Evolutionary conservation across 2,888 invertebrate genomes (phyloP), one percentile per base, ranked within the genome.

Genomic region (Antitype chi): DNA sequence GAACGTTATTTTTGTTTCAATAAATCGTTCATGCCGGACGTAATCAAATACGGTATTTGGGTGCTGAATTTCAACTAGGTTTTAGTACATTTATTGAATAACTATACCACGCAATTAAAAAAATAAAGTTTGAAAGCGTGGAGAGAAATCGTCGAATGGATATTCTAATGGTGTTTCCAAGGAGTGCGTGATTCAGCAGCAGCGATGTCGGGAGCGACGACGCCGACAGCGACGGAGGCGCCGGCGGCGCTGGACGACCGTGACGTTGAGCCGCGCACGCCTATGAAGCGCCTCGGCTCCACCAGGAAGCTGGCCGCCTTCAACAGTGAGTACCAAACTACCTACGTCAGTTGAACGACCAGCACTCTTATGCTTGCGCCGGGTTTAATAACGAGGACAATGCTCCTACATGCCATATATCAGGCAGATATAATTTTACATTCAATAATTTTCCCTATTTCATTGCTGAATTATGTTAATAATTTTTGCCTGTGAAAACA

Each of bases 221-320:
- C 98, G 86, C 99, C 99, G 94, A 99, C 99, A 17, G 99, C 99
- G 99, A 97, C 71, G 15, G 77, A 79, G 23, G 79, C 80, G 32
- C 77, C 77, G 23, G 98, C 80, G 99, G 94, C 94, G 91, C 97
- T 98, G 97, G 98, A 98, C 95, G 98, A 98, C 92, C 98, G 97
- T 91, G 98, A 98, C 90, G 96, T 97, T 93, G 98, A 98, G 95
- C 97, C 98, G 85, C 98, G 98, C 92, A 98, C 98, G 87, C 98
- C 98, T 69, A 98, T 98, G 96, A 98, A 98, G 94, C 97, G 98
- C 81, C 97, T 98, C 85, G 98, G 98, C 90, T 98, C 98, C 85
- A 98, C 98, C 74, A 97, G 98, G 92, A 98, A 98, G 95, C 97
- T 98, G 85, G 97, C 98, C 64, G 97, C 98, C 79, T 98, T 98